These are phyloP conservation scores for Pyrocoelia pectoralis DNA, from an alignment of 2,888 invertebrate genomes.

Conservation along the genomic window DNA sequence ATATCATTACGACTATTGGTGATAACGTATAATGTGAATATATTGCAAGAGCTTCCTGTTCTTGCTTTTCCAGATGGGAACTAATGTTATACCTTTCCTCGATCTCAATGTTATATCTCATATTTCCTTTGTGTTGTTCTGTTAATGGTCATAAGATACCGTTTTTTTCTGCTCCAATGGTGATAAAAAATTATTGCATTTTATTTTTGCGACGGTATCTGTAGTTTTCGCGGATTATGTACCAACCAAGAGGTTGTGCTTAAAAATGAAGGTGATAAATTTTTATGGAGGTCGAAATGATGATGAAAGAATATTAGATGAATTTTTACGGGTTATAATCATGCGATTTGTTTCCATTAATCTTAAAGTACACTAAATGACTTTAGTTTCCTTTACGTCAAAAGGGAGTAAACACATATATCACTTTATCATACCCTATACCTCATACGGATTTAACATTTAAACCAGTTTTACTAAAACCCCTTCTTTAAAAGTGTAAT, in stretches of 20 bases:
- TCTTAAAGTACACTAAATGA: slow-evolving; percentile 13
- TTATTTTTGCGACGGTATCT: slow-evolving; percentile 36
- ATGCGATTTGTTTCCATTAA: slow-evolving; percentile 20
- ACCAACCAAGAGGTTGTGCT: slow-evolving; percentile 23
- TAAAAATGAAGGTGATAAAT: slow-evolving; percentile 35
- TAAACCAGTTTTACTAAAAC: no score
- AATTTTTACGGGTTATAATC: slow-evolving; percentile 23
- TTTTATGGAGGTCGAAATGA: slow-evolving; percentile 35
- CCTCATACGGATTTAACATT: no score
- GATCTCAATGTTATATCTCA: slow-evolving; percentile 41
- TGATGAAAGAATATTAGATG: slow-evolving; percentile 32
- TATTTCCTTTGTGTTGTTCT: slow-evolving; percentile 38
- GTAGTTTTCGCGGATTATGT: slow-evolving; percentile 33
- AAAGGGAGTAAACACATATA: not conserved
- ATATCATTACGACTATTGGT: slow-evolving; percentile 51
- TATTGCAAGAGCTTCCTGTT: slow-evolving; percentile 47
- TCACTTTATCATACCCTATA: not conserved
- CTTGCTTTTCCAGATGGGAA: slow-evolving; percentile 44
- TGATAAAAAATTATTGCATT: slow-evolving; percentile 39
- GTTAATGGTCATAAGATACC: slow-evolving; percentile 39
- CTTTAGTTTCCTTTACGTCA: slow-evolving; percentile 5
- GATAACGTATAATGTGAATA: slow-evolving; percentile 52
- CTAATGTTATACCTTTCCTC: slow-evolving; percentile 41
- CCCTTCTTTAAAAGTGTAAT: no score
- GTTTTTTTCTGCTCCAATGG: slow-evolving; percentile 39